Percentiles rank a stretch among this genome's conserved stretches.
Conservation (phyloP, 2,797 vertebrate species). For the Microcaecilia unicolor region DNA sequence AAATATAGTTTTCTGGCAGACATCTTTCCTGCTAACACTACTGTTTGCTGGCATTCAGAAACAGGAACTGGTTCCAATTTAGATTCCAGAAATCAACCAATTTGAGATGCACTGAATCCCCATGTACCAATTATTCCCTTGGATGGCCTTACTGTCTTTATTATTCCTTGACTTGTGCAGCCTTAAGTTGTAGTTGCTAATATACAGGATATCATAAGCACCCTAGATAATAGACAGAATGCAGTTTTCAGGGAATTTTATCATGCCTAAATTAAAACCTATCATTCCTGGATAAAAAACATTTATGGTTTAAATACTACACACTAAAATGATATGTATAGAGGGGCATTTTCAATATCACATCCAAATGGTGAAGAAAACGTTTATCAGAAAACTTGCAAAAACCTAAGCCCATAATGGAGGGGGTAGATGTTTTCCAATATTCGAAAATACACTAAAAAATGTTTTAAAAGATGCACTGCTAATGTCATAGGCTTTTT, state of each 20-base stretch:
- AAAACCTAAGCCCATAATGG: too few species aligned
- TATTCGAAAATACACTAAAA: too few species aligned
- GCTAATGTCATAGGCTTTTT: too few species aligned
- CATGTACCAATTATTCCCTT: conserved; percentile 22
- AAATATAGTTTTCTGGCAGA: conserved; percentile 30
- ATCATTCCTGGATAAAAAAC: too few species aligned
- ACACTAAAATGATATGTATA: too few species aligned
- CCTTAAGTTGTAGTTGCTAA: conserved; percentile 8
- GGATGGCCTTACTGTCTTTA: conserved; percentile 12
- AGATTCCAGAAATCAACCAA: conserved; percentile 23
- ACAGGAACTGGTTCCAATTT: conserved; percentile 20
- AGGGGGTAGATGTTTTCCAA: too few species aligned
- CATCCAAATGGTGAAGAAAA: too few species aligned
- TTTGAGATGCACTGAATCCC: conserved; percentile 7
- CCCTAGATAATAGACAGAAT: conserved; percentile 1
- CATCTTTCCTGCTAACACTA: conserved; percentile 17
- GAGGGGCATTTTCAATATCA: too few species aligned
- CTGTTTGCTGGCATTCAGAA: conserved; percentile 26
- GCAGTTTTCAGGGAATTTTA: conserved; percentile 5
- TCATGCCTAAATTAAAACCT: too few species aligned
- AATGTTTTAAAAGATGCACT: too few species aligned
- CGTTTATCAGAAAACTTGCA: too few species aligned
- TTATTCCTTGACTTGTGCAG: conserved; percentile 21
- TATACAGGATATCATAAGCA: conserved; percentile 1
- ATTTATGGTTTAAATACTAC: too few species aligned